A percentile compares a stretch with the other conserved stretches of the same genome.
Conservation (phyloP, 1,140 invertebrate genomes). For the Plectrocnemia conspersa region DNA sequence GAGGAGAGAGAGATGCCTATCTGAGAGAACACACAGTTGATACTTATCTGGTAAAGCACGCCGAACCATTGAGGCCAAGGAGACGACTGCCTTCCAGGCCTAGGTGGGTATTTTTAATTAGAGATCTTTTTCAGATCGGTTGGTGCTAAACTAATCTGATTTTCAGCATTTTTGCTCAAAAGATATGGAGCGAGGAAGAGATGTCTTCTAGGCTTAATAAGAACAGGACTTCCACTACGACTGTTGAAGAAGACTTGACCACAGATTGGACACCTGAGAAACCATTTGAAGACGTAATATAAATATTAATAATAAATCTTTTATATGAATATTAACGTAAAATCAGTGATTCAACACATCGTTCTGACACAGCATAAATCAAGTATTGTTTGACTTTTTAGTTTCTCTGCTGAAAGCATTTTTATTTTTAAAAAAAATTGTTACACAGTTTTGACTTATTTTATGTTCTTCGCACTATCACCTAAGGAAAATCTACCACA, state of each 20-base stretch:
- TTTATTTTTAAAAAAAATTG: too few species aligned
- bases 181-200: constrained; percentile 55
- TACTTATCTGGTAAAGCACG: constrained; percentile 87
- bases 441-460: too few species aligned
- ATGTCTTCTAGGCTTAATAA: constrained; percentile 42
- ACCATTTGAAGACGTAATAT: constrained; percentile 84
- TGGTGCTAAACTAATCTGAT: not conserved
- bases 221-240: constrained; percentile 43
- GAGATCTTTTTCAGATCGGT: not conserved
- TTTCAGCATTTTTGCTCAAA: constrained; percentile 46
- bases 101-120: constrained; percentile 36
- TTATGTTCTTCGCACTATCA: too few species aligned
- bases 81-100: constrained; percentile 53
- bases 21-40: constrained; percentile 82
- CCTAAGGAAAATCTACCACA: too few species aligned
- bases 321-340: too few species aligned
- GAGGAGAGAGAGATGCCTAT: constrained; percentile 78
- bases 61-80: constrained; percentile 64
- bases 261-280: constrained; percentile 87
- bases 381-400: too few species aligned
- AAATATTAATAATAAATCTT: constrained; percentile 25
- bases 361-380: too few species aligned
- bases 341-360: too few species aligned
- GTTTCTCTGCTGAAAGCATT: too few species aligned
- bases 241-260: constrained; percentile 69